These are phyloP conservation scores for Hippolais icterina DNA, from an alignment of 2,113 vertebrate species.

Conservation along the genomic window DNA sequence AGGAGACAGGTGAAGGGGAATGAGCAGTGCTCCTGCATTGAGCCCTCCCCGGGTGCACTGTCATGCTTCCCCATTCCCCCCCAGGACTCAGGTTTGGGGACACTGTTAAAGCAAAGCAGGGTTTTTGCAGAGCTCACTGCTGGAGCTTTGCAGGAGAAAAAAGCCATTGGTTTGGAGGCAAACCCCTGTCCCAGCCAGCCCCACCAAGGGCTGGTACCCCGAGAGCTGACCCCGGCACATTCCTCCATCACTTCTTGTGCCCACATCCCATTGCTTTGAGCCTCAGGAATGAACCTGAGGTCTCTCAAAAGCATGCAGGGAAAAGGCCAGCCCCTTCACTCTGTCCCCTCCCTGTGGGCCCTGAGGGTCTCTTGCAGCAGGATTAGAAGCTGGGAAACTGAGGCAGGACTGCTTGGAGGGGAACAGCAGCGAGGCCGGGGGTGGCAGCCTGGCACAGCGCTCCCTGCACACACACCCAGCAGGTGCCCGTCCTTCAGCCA, in stretches of 20 bases:
- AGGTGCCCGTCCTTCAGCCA: slow-evolving; percentile 88
- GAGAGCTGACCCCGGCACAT: neutral
- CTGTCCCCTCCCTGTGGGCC: neutral
- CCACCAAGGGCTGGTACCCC: neutral
- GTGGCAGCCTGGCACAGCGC: fast-evolving
- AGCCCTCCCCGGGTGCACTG: fast-evolving
- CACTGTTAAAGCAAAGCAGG: neutral
- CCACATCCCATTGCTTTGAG: neutral
- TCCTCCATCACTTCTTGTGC: neutral
- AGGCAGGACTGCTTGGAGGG: neutral
- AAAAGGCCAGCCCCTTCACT: fast-evolving
- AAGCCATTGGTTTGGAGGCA: neutral
- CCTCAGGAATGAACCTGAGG: neutral
- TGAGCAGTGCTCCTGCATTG: neutral
- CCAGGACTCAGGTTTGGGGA: too few species aligned
- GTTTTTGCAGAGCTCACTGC: neutral
- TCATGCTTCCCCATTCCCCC: fast-evolving
- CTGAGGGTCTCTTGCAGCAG: neutral
- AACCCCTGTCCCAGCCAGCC: neutral
- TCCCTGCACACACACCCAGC: slow-evolving; percentile 72
- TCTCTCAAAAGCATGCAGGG: neutral
- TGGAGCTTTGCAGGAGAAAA: neutral
- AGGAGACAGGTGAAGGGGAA: fast-evolving
- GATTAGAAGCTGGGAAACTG: neutral
- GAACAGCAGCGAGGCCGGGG: fast-evolving